Conservation (phyloP, 2,888 invertebrate species). For the Idaea straminata region DNA sequence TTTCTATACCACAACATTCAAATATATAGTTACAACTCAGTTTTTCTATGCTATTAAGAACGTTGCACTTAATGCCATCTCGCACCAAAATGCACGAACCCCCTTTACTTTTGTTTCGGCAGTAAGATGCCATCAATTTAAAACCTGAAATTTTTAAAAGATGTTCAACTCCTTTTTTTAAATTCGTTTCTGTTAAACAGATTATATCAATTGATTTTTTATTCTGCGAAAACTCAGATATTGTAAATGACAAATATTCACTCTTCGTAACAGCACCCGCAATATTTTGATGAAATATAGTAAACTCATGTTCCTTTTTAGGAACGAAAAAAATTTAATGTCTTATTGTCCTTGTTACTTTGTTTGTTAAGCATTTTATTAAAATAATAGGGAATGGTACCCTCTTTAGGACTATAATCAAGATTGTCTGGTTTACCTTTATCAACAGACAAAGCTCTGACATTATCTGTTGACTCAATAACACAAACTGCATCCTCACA, state of each 20-base stretch:
- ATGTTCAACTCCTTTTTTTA: background rate
- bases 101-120: background rate
- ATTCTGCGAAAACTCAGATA: background rate
- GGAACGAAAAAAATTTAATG: no score
- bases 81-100: background rate
- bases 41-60: background rate
- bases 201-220: background rate
- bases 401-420: no score
- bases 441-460: no score
- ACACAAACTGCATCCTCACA: no score
- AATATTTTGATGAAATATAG: slow-evolving; percentile 2
- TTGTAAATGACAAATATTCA: background rate
- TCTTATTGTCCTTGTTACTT: no score
- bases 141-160: background rate
- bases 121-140: background rate
- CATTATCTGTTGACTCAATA: no score
- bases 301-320: background rate
- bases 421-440: no score
- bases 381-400: no score
- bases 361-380: no score
- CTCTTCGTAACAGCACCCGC: background rate
- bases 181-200: background rate
- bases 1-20: background rate
- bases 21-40: background rate
- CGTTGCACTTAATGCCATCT: background rate